Evolutionary conservation across 2,888 invertebrate genomes (phyloP).

Genomic region (Melipona beecheii): DNA sequence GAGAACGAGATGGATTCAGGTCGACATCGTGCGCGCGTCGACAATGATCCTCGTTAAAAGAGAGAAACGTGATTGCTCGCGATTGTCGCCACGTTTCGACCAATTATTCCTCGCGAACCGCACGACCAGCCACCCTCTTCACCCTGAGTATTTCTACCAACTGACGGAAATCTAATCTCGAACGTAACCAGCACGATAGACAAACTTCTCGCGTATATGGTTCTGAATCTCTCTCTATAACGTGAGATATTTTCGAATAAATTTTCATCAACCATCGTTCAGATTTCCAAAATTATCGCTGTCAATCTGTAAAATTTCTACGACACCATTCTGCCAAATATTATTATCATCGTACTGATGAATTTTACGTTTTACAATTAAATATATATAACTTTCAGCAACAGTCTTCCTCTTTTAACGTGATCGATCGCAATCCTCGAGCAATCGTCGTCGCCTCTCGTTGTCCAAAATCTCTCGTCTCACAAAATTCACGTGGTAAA

Average conservation of each 20-base stretch:
- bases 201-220: not conserved
- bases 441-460: too few relatives aligned
- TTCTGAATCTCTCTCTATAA: too few relatives aligned
- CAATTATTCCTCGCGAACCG: constrained; percentile 54
- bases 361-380: not conserved
- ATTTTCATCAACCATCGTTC: too few relatives aligned
- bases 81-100: constrained; percentile 50
- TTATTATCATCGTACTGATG: too few relatives aligned
- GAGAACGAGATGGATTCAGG: constrained; percentile 66
- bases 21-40: constrained; percentile 54
- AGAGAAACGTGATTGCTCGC: constrained; percentile 65
- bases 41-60: constrained; percentile 70
- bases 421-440: too few relatives aligned
- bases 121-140: not conserved
- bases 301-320: too few relatives aligned
- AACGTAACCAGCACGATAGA: not conserved
- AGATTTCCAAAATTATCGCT: too few relatives aligned
- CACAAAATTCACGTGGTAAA: too few relatives aligned
- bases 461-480: too few relatives aligned
- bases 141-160: not conserved
- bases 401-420: too few relatives aligned
- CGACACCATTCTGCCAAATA: too few relatives aligned
- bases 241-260: too few relatives aligned
- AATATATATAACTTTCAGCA: not conserved
- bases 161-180: constrained; percentile 17